Percentiles rank a stretch among this genome's conserved stretches.
These are phyloP conservation scores for Galerucella calmariensis DNA, from an alignment of 2,888 invertebrate species.

Conservation along the genomic window DNA sequence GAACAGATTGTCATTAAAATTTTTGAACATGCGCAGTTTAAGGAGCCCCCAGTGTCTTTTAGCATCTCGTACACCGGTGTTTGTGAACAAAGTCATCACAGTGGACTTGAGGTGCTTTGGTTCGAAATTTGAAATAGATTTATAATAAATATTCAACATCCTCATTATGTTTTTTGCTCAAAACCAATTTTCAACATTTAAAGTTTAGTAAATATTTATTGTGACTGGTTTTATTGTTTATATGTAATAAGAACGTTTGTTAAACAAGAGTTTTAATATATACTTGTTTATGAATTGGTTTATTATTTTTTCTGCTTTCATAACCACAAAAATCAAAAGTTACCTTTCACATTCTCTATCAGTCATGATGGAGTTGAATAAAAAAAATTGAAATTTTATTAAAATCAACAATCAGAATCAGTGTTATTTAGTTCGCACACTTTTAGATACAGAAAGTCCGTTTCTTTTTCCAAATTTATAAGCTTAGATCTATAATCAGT, in stretches of 20 bases:
- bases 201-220: slow-evolving; percentile 17
- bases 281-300: slow-evolving; percentile 25
- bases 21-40: too few relatives aligned
- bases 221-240: slow-evolving; percentile 33
- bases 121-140: too few relatives aligned
- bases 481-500: slow-evolving; percentile 48
- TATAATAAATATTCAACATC: too few relatives aligned
- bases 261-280: slow-evolving; percentile 40
- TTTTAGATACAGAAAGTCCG: slow-evolving; percentile 49
- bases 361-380: not conserved
- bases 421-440: slow-evolving; percentile 36
- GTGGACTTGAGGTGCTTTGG: too few relatives aligned
- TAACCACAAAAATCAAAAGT: too few relatives aligned
- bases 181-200: not conserved
- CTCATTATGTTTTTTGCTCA: slow-evolving; percentile 11
- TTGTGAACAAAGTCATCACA: too few relatives aligned
- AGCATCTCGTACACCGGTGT: too few relatives aligned
- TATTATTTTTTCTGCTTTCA: not conserved
- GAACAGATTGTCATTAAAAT: too few relatives aligned
- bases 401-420: not conserved
- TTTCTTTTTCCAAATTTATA: slow-evolving; percentile 47
- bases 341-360: too few relatives aligned
- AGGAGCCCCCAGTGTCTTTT: too few relatives aligned
- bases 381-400: not conserved
- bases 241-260: slow-evolving; percentile 27